Evolutionary conservation across 2,797 vertebrate species (phyloP), one percentile per base, ranked within the genome.

Genomic region (Syngnathus acus): DNA sequence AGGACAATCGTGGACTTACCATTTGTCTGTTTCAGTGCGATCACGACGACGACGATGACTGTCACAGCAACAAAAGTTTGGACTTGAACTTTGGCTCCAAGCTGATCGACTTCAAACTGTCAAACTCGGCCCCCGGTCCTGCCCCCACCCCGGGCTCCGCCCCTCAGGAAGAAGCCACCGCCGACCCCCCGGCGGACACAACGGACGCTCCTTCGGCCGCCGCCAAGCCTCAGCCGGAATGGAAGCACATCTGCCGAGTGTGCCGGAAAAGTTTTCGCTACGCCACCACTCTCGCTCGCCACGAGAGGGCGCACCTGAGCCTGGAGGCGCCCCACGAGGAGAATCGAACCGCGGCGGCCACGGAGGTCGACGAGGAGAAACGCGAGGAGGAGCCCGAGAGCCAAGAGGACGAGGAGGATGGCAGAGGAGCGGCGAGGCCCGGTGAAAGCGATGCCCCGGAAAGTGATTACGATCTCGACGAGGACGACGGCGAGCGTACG

Each of bases 241-340:
- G 86, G 83, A 94, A 94, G 82, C 92, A 94, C 54, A 83, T 91
- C 57, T 98, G 96, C 64, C 84, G 89, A 40, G 78, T 89, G 62
- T 98, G 96, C 65, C 93, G 90, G 60, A 99, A 99, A 89, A 95
- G 84, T 73, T 98, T 98, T 91, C 95, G 94, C 84, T 95, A 95
- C 60, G 89, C 91, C 38, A 93, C 94, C 62, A 98, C 95, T 26
- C 91, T 98, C 64, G 91, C 92, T 67, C 94, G 95, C 71, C 97
- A 99, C 78, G 90, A 92, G 86, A 96, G 92, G 77, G 94, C 90
- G 40, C 97, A 98, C 65, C 84, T 86, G 64, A 86, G 69, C 0
- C 92, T 93, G 78, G 85, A 86, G 48, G 68, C 69, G 0, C 76
- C 66, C 39, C n/a, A 19, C 10, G 88, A 78, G 67, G 80, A 80